These are phyloP conservation scores for Taphrorychus bicolor DNA, from an alignment of 2,888 invertebrate genomes.

Conservation along the genomic window DNA sequence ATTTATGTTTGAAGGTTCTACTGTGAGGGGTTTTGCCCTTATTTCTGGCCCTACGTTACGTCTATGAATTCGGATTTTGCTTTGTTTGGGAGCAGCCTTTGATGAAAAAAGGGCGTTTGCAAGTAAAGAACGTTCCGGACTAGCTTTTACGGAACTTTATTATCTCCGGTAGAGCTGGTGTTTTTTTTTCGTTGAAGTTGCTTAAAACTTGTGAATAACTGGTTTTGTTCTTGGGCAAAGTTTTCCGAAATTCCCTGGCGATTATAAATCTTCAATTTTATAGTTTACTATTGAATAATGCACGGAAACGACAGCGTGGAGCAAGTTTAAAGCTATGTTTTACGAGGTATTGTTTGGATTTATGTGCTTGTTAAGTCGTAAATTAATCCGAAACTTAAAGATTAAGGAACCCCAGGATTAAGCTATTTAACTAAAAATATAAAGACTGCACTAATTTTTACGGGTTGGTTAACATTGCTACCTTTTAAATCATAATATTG, in stretches of 20 bases:
- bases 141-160: constrained; percentile 27
- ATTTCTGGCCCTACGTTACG: background rate
- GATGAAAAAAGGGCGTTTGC: constrained; percentile 17
- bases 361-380: too few species aligned
- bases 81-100: constrained; percentile 9
- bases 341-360: background rate
- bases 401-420: too few species aligned
- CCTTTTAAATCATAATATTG: too few species aligned
- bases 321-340: background rate
- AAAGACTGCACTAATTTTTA: too few species aligned
- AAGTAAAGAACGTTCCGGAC: constrained; percentile 18
- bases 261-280: constrained; percentile 1
- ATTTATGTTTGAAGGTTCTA: background rate
- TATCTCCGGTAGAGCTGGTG: constrained; percentile 19
- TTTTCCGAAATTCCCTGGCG: background rate
- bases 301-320: background rate
- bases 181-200: constrained; percentile 15
- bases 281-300: background rate
- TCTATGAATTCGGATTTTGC: constrained; percentile 9
- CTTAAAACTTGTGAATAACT: constrained; percentile 24
- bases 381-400: too few species aligned
- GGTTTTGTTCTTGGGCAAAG: constrained; percentile 15
- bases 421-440: too few species aligned
- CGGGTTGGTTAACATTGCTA: too few species aligned
- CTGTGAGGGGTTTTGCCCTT: too few species aligned